Conservation (phyloP, 1,140 invertebrate genomes). For the Musca vetustissima region DNA sequence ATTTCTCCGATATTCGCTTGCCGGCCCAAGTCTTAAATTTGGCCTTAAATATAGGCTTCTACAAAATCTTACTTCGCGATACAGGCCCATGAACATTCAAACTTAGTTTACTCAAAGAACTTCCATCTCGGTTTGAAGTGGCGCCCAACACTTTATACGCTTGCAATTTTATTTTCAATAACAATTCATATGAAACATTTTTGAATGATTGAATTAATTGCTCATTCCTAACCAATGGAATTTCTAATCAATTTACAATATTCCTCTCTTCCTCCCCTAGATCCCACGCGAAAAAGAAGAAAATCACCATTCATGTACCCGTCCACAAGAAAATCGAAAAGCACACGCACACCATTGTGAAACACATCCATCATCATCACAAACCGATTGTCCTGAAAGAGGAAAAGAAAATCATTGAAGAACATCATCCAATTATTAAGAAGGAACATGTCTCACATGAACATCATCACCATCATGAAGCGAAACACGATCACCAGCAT, state of each 20-base stretch:
- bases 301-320: slow-evolving; percentile 53
- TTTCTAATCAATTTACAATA: background rate
- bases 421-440: slow-evolving; percentile 42
- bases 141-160: background rate
- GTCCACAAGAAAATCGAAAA: slow-evolving; percentile 53
- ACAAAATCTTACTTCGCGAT: too few relatives aligned
- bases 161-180: background rate
- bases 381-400: slow-evolving; percentile 53
- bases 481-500: slow-evolving; percentile 35
- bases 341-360: slow-evolving; percentile 50
- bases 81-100: background rate
- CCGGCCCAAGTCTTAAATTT: too few relatives aligned
- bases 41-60: too few relatives aligned
- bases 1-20: too few relatives aligned
- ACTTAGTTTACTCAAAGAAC: background rate
- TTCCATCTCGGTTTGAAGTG: background rate
- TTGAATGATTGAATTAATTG: background rate
- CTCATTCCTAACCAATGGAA: too few relatives aligned
- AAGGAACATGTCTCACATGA: slow-evolving; percentile 36
- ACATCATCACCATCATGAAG: slow-evolving; percentile 50
- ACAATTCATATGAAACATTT: background rate
- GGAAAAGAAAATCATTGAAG: slow-evolving; percentile 51
- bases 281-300: slow-evolving; percentile 51
- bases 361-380: slow-evolving; percentile 54
- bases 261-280: background rate